A percentile compares a stretch with the other conserved stretches of the same genome.
These are phyloP conservation scores for rabbit (Oryctolagus cuniculus) DNA, from an alignment of 2,113 vertebrate genomes.

Conservation along the genomic window DNA sequence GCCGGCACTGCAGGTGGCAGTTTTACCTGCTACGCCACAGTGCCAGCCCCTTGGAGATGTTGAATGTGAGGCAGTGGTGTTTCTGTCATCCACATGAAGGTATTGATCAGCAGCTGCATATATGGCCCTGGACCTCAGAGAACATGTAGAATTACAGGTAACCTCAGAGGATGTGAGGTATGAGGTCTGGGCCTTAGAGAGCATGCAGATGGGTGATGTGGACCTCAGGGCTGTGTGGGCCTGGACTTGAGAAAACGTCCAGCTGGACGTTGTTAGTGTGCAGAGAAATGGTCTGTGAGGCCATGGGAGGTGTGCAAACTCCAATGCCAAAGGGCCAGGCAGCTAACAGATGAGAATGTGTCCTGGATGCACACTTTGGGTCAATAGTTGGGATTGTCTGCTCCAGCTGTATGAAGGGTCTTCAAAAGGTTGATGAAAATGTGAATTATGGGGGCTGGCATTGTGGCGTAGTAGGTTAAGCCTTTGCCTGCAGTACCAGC, in stretches of 20 bases:
- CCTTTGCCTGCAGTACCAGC: no score
- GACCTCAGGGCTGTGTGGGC: not conserved
- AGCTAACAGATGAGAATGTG: not conserved
- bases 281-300: not conserved
- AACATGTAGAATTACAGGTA: not conserved
- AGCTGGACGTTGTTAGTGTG: not conserved
- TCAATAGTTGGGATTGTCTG: not conserved
- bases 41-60: not conserved
- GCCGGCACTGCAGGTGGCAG: no score
- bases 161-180: not conserved
- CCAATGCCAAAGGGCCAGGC: not conserved
- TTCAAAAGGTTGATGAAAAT: no score
- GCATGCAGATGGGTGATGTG: not conserved
- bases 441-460: no score
- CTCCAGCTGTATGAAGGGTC: not conserved
- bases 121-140: not conserved
- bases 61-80: not conserved
- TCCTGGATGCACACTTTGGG: not conserved
- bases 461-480: no score
- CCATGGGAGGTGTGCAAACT: not conserved
- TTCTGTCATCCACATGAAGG: not conserved
- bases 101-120: not conserved
- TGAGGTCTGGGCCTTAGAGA: not conserved
- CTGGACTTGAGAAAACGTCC: constrained; percentile 1
- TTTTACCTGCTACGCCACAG: no score